These are phyloP conservation scores for Dendrolimus punctatus DNA, from an alignment of 1,140 invertebrate species.

Conservation along the genomic window DNA sequence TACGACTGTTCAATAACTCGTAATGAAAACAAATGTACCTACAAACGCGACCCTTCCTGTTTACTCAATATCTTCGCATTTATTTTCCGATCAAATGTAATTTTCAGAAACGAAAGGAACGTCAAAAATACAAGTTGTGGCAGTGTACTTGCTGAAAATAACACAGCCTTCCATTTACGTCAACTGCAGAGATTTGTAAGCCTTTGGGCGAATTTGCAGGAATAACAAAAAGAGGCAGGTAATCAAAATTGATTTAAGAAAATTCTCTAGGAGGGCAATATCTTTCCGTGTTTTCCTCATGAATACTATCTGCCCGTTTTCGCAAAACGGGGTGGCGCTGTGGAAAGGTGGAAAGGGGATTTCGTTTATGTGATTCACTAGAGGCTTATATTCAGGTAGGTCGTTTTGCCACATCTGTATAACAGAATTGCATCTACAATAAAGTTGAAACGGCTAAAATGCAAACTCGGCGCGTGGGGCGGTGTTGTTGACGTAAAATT, in stretches of 20 bases:
- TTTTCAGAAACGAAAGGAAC: constrained; percentile 22
- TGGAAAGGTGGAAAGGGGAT: constrained; percentile 7
- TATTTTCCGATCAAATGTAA: constrained; percentile 35
- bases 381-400: constrained; percentile 22
- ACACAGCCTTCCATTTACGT: neutral
- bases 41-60: constrained; percentile 39
- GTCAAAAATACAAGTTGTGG: constrained; percentile 4
- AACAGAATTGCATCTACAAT: constrained; percentile 32
- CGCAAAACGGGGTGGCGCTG: too few relatives aligned
- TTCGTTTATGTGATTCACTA: constrained; percentile 21
- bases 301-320: neutral
- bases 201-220: too few relatives aligned
- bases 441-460: constrained; percentile 46
- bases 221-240: too few relatives aligned
- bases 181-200: too few relatives aligned
- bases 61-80: constrained; percentile 32
- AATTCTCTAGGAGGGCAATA: too few relatives aligned
- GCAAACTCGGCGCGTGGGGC: constrained; percentile 33
- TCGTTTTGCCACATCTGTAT: constrained; percentile 12
- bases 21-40: constrained; percentile 58
- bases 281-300: neutral
- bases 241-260: too few relatives aligned
- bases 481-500: constrained; percentile 54
- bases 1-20: constrained; percentile 30
- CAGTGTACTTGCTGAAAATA: constrained; percentile 1